Evolutionary conservation across 2,113 vertebrate genomes (phyloP), one percentile per base, ranked within the genome.

Genomic region (Scytalopus superciliaris): DNA sequence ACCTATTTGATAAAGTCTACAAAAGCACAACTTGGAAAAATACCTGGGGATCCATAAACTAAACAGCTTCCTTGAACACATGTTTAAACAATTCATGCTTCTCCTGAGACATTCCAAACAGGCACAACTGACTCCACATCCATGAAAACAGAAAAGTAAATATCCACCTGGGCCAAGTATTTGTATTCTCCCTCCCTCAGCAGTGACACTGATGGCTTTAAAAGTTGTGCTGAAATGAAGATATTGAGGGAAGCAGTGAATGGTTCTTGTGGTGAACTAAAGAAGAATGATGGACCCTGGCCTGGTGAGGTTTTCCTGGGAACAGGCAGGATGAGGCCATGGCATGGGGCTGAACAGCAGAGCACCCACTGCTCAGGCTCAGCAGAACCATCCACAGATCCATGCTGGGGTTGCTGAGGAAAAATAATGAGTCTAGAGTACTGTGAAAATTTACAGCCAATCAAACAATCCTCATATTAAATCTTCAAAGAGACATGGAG

Each of bases 21-120:
- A 83, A 93, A 91, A 87, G 81, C 62, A 94, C n/a, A 73, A 69
- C 63, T 42, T 50, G 69, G 66, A 88, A 75, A 68, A 93, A 47
- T 62, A 97, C 37, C 91, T 87, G 83, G 78, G 91, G 93, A 94
- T 40, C 50, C 72, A 89, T 93, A 93, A 96, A 93, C 52, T 57
- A 37, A 50, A 85, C 76, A 70, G 55, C 63, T 93, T 95, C 87
- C 84, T 95, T 40, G 69, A 93, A 56, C 94, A 95, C 44, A 81
- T 92, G 87, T 94, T 96, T 74, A 89, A 96, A 72, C 84, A 50
- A 93, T 95, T 90, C 24, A 11, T 47, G 60, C 59, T 87, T 67
- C 89, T 95, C 92, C 63, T 1, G 22, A 82, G 82, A 86, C 88
- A 4, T 31, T 93, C 56, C 28, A 5, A 93, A 56, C 49, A 89